Base-by-base conservation (phyloP, 2,888 invertebrate species). In the Panorpa germanica region DNA sequence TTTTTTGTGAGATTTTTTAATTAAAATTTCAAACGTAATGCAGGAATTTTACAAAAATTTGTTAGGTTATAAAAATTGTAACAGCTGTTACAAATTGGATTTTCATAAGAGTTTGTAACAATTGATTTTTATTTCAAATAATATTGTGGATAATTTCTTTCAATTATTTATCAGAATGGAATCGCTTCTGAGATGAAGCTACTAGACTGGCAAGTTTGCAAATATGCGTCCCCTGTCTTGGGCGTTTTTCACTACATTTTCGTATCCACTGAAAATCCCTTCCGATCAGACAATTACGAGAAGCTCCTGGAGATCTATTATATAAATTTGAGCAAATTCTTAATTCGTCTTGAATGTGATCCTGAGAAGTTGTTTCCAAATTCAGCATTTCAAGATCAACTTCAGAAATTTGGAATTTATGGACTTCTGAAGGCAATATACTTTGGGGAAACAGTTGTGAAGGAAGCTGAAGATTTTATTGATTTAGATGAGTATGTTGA, bases 181-280 rank as follows among this genome's bases (percentile, higher is more conserved):
- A 9, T 15, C 2, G 33, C 37, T 25, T 28, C 23, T 8, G 20
- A 31, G 11, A 31, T 35, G 14, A 20, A 25, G 11, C 18, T 37
- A 7, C 12, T 34, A 4, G 35, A 37, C 25, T 37, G 35, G 35
- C 37, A 35, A 33, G 12, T 34, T 10, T 11, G 23, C 19, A 25
- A 34, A 3, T 37, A 35, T 18, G 20, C 23, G n/a, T 35, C 37
- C 23, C 37, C 37, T 18, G 34, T 30, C n/a, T n/a, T 35, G 3
- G 37, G 35, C 10, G 5, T 37, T 13, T 10, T 32, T 5, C 29
- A 37, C 12, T 37, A 34, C 12, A 20, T 34, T 10, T 35, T 34
- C 22, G 25, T 15, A 6, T 34, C 34, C 14, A 34, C 37, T 4
- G 37, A 37, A 27, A 21, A 25, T 13, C n/a, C 15, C 10, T 20